These are phyloP conservation scores for Microcebus jonahi DNA, from an alignment of 2,113 vertebrate genomes.

Conservation along the genomic window DNA sequence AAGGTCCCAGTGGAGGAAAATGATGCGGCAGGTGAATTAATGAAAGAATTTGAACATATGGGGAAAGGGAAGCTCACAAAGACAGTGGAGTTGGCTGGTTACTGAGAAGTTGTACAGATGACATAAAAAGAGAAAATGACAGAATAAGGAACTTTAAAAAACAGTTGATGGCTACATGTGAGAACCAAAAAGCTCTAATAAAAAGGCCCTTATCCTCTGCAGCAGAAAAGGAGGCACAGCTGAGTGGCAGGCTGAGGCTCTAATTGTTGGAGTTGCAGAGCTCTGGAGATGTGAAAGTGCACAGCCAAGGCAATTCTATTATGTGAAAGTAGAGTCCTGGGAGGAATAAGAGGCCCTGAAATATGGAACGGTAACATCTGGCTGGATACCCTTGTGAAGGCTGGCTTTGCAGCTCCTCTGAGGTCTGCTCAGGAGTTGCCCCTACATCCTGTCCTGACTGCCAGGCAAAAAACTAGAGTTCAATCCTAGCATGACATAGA, in stretches of 20 bases:
- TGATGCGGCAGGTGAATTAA: not conserved
- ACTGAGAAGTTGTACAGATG: not conserved
- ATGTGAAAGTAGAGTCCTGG: not conserved
- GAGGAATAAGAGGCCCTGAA: not conserved
- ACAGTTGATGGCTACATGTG: not conserved
- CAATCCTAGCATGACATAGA: not conserved
- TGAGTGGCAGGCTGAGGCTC: not conserved
- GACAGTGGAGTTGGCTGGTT: not conserved
- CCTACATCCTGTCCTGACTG: not conserved
- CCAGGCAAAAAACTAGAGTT: not conserved
- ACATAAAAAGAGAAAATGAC: not conserved
- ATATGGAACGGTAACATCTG: not conserved
- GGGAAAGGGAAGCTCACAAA: not conserved
- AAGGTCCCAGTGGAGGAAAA: not conserved
- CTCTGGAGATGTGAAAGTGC: not conserved
- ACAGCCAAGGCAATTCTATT: not conserved
- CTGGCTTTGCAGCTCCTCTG: not conserved
- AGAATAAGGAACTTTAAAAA: not conserved
- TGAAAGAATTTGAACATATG: not conserved
- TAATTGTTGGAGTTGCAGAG: not conserved
- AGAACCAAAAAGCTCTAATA: not conserved
- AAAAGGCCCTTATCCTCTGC: not conserved
- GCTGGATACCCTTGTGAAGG: not conserved
- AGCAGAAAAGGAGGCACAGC: not conserved
- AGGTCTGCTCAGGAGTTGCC: not conserved